Conservation (phyloP, 1,140 invertebrate species). For the Pinna nobilis region DNA sequence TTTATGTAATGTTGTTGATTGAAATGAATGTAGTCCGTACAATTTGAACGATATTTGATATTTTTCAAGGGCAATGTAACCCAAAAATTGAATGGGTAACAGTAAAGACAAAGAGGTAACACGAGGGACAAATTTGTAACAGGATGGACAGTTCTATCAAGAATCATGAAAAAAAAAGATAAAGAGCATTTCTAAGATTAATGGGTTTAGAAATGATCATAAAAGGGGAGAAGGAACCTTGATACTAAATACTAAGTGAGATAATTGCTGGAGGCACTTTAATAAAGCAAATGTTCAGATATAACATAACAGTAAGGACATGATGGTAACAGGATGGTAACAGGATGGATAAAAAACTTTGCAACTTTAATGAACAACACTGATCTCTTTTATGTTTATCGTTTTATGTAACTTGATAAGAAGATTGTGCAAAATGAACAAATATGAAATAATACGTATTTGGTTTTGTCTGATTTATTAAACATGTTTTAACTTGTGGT, state of each 20-base stretch:
- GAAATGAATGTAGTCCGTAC: neutral
- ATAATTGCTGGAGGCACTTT: neutral
- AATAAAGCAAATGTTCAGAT: neutral
- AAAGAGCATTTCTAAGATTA: neutral
- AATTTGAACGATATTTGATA: neutral
- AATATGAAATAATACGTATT: too few relatives aligned
- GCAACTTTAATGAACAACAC: too few relatives aligned
- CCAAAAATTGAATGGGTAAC: neutral
- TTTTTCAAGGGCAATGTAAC: neutral
- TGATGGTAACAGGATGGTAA: neutral
- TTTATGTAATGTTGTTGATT: neutral
- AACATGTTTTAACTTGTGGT: neutral
- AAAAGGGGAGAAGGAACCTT: neutral
- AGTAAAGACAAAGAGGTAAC: neutral
- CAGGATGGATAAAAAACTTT: too few relatives aligned
- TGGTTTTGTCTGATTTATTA: neutral
- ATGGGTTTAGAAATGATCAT: neutral
- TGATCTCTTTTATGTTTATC: too few relatives aligned
- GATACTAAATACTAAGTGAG: neutral
- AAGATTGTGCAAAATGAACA: conserved; percentile 1
- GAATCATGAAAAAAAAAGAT: neutral
- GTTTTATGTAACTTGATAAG: too few relatives aligned
- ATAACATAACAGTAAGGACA: neutral
- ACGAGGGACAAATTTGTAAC: neutral
- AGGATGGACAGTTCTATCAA: neutral